These are phyloP conservation scores for Eugnorisma glareosa DNA, from an alignment of 2,888 invertebrate species.

Conservation along the genomic window DNA sequence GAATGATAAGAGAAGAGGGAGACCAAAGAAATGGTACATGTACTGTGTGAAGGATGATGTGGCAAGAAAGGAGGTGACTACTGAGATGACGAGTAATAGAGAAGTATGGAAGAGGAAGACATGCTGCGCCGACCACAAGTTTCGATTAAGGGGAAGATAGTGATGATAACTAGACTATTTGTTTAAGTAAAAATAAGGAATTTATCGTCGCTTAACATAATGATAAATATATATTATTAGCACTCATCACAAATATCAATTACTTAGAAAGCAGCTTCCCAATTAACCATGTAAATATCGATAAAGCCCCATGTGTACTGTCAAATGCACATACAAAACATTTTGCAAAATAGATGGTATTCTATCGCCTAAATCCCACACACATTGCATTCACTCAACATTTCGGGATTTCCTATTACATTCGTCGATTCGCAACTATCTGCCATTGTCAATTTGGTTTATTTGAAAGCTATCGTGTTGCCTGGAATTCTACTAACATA, in stretches of 20 bases:
- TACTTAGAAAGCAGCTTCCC: neutral
- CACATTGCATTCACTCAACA: conserved; percentile 23
- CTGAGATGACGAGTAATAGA: too few relatives aligned
- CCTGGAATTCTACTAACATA: neutral
- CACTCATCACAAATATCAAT: neutral
- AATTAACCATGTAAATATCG: neutral
- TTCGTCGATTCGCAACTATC: neutral
- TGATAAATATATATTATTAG: neutral
- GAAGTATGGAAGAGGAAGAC: too few relatives aligned
- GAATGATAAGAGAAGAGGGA: too few relatives aligned
- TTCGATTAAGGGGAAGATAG: too few relatives aligned
- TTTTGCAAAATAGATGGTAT: conserved; percentile 13
- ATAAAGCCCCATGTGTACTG: neutral
- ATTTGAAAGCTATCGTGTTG: conserved; percentile 13
- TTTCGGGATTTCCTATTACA: conserved; percentile 15
- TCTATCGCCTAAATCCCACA: neutral
- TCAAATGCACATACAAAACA: conserved; percentile 4
- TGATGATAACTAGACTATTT: too few relatives aligned
- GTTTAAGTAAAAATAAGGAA: neutral
- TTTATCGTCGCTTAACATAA: neutral
- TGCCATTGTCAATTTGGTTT: neutral
- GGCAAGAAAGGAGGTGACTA: too few relatives aligned
- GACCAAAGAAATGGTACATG: too few relatives aligned
- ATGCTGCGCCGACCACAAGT: too few relatives aligned
- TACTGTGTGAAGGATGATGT: too few relatives aligned